Evolutionary conservation across 53 echinoderm and acorn worm species (phyloP), one percentile per base, ranked within the genome.

Genomic region (Antedon mediterranea): DNA sequence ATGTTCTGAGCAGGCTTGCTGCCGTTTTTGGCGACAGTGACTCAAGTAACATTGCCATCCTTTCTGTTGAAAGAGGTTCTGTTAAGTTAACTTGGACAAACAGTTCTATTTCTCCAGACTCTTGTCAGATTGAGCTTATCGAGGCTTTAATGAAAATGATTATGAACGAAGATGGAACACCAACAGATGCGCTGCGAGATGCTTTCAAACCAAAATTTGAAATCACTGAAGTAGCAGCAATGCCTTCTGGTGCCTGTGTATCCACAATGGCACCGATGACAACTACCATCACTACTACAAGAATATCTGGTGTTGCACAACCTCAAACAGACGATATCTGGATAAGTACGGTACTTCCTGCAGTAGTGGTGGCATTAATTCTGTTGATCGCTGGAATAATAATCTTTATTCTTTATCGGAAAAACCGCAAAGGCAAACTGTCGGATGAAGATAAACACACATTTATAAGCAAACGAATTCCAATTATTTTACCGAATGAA

Each of bases 381-480:
- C 82, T 98, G 75, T 86, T 98, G 5, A 37, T 98, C 30, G 92
- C 88, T 0, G 98, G 98, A 32, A 80, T 98, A 29, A 86, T 98
- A 26, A 86, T 74, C 28, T 74, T 84, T 0, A n/a, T 84, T 18
- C 71, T 84, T 31, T 84, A 84, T 80, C 86, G 98, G 31, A 92
- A 86, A 81, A 90, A 85, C 79, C 88, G 98, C 72, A 98, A 98
- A 81, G 98, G 97, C 33, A 98, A 98, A 72, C 85, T 95, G 13
- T 98, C 98, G 0, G 98, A 98, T 72, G 98, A 98, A 79, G 98
- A 98, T 84, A 87, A 98, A 77, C 87, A 90, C 78, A 98, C 98
- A 7, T 98, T 98, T 84, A 92, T 98, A 81, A 98, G 93, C 57
- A 98, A 98, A 80, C 92, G 98, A 77, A 98, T 98, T 71, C 98